Percentiles rank a stretch among this genome's conserved stretches.
These are phyloP conservation scores for Girardinichthys multiradiatus DNA, from an alignment of 2,113 vertebrate species.

Conservation along the genomic window DNA sequence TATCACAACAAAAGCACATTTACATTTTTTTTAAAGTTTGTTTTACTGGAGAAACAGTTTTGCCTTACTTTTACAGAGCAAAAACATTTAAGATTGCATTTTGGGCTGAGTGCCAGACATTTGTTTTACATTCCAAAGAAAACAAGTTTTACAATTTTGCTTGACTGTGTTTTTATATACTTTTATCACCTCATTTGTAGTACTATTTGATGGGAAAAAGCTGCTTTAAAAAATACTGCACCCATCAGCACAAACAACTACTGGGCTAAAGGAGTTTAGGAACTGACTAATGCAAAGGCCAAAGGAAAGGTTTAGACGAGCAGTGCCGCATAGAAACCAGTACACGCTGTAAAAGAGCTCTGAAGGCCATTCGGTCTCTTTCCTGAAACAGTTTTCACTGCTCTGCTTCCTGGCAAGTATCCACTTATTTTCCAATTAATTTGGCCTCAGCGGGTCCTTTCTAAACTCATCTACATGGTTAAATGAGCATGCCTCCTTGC, in stretches of 20 bases:
- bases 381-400: constrained; percentile 62
- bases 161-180: constrained; percentile 11
- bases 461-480: constrained; percentile 64
- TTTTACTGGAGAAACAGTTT: not conserved
- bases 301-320: constrained; percentile 44
- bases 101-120: not conserved
- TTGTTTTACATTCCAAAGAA: not conserved
- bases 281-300: constrained; percentile 51
- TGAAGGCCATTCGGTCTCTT: constrained; percentile 52
- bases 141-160: constrained; percentile 12
- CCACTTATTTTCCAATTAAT: constrained; percentile 79
- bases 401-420: constrained; percentile 72
- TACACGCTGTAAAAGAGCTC: constrained; percentile 50
- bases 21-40: too few species aligned
- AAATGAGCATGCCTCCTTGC: constrained; percentile 65
- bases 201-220: constrained; percentile 28
- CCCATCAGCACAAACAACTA: constrained; percentile 19
- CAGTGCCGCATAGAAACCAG: constrained; percentile 46
- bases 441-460: constrained; percentile 73
- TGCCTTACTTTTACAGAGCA: not conserved
- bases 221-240: constrained; percentile 1
- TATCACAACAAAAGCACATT: too few species aligned
- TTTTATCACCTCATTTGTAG: constrained; percentile 1
- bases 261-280: constrained; percentile 44
- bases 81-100: not conserved